Evolutionary conservation across 2,797 vertebrate species (phyloP).

Genomic region (Cyclopterus lumpus): DNA sequence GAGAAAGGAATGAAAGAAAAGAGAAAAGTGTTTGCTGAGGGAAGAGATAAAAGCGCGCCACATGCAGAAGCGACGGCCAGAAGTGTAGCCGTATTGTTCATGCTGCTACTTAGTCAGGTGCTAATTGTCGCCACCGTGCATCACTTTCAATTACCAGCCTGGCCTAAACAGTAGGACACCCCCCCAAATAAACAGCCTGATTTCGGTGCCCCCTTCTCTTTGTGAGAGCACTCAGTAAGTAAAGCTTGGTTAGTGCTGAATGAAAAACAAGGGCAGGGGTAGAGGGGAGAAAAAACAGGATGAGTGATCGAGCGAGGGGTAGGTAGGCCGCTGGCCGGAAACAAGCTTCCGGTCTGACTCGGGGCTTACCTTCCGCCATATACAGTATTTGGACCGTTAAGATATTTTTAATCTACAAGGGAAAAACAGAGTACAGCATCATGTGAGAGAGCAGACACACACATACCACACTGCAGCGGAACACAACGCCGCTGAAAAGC

Average conservation of each 20-base stretch:
- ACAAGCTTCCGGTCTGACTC: conserved; percentile 61
- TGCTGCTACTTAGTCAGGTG: conserved; percentile 86
- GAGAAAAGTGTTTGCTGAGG: conserved; percentile 77
- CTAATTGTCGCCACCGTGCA: conserved; percentile 82
- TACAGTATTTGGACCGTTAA: conserved; percentile 85
- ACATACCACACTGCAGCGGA: conserved; percentile 40
- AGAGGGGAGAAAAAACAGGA: conserved; percentile 44
- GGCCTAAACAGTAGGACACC: conserved; percentile 72
- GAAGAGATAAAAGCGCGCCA: conserved; percentile 80
- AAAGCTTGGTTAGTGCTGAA: conserved; percentile 81
- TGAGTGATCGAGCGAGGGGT: conserved; percentile 74
- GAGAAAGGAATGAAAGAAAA: conserved; percentile 51
- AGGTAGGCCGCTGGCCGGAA: conserved; percentile 57
- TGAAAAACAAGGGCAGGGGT: conserved; percentile 48
- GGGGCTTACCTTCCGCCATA: conserved; percentile 92
- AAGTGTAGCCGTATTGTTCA: conserved; percentile 83
- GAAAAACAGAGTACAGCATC: conserved; percentile 82
- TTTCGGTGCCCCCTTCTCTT: conserved; percentile 69
- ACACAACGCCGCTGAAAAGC: conserved; percentile 44
- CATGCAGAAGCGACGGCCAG: conserved; percentile 85
- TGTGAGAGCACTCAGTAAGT: conserved; percentile 75
- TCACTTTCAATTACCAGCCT: conserved; percentile 82
- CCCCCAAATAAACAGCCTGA: conserved; percentile 71
- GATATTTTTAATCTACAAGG: conserved; percentile 87
- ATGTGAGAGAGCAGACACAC: conserved; percentile 66